Evolutionary conservation across 2,888 invertebrate genomes (phyloP), one percentile per base, ranked within the genome.

Genomic region (Diarsia dahlii): DNA sequence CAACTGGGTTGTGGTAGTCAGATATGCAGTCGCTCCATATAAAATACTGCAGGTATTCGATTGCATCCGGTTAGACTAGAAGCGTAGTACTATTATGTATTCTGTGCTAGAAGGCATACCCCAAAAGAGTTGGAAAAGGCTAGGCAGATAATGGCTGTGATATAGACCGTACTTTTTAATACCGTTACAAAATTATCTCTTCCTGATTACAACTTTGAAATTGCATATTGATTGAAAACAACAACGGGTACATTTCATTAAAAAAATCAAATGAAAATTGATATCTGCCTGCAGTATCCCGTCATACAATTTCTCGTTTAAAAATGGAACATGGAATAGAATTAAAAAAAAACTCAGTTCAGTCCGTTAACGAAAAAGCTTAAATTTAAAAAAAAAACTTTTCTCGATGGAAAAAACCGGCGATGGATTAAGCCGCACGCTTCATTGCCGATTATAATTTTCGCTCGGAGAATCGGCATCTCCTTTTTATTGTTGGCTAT

Each of bases 401-500:
- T 84, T 85, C 87, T 89, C 72, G 66, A 69, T 72, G 89, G 88
- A 88, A 89, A 85, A 90, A 91, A 89, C 76, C 84, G 84, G 87
- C 89, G 91, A 91, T 92, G 95, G 94, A 94, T 95, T 95, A 95
- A 90, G 87, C 79, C 88, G 91, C 91, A 94, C 93, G 95, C 95
- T 95, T 93, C 95, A 95, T 95, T 95, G 95, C 94, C 93, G 93
- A 94, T 95, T 93, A 94, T 93, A 92, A 94, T 93, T 94, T 93
- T 92, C 90, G 92, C 90, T 88, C 85, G 89, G 77, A 78, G 89
- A 92, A 92, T 92, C 88, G 91, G 88, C 87, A 73, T 89, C 85
- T 82, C 87, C 3, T 70, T 82, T 85, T 87, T 78, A 69, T 77
- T 80, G 60, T 67, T 15, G 62, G 64, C 69, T 68, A 58, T 46